Percentiles rank a stretch among this genome's conserved stretches.
Evolutionary conservation across 1,140 invertebrate species (phyloP).

Genomic region (Doryteuthis pealeii): DNA sequence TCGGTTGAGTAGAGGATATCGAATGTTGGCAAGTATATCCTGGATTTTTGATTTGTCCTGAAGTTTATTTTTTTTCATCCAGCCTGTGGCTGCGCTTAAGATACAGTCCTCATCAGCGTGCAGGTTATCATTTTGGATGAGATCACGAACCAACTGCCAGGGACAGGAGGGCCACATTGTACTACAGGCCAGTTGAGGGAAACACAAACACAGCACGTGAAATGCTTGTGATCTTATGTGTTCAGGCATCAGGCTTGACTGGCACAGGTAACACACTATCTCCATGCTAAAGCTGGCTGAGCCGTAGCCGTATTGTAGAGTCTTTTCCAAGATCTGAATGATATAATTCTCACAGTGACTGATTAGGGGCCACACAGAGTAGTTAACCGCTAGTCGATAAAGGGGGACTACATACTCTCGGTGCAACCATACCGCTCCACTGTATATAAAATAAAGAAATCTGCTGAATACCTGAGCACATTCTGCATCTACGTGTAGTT

Average conservation of each 20-base stretch:
- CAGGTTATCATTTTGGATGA: slow-evolving; percentile 44
- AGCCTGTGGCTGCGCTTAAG: slow-evolving; percentile 51
- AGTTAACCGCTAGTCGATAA: slow-evolving; percentile 45
- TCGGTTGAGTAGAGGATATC: slow-evolving; percentile 49
- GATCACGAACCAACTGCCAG: slow-evolving; percentile 47
- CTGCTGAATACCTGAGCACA: slow-evolving; percentile 51
- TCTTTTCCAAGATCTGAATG: slow-evolving; percentile 46
- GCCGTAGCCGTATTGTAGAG: background rate
- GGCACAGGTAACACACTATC: slow-evolving; percentile 42
- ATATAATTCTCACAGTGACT: slow-evolving; percentile 52
- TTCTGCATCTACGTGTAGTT: slow-evolving; percentile 40
- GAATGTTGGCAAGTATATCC: slow-evolving; percentile 51
- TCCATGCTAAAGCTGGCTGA: slow-evolving; percentile 23
- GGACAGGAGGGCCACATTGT: slow-evolving; percentile 40
- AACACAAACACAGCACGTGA: slow-evolving; percentile 45
- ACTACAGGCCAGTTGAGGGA: slow-evolving; percentile 37
- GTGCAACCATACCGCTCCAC: slow-evolving; percentile 54
- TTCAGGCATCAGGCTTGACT: slow-evolving; percentile 34
- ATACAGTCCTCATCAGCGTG: slow-evolving; percentile 51
- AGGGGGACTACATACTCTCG: slow-evolving; percentile 52
- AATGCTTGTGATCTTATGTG: slow-evolving; percentile 43
- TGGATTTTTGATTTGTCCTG: slow-evolving; percentile 51
- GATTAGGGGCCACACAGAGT: slow-evolving; percentile 39
- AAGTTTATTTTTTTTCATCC: slow-evolving; percentile 53
- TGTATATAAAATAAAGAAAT: slow-evolving; percentile 55